phyloP scores from a whole-genome alignment of 2,888 invertebrate genomes.

The Mongoloraphidia duomilia region DNA sequence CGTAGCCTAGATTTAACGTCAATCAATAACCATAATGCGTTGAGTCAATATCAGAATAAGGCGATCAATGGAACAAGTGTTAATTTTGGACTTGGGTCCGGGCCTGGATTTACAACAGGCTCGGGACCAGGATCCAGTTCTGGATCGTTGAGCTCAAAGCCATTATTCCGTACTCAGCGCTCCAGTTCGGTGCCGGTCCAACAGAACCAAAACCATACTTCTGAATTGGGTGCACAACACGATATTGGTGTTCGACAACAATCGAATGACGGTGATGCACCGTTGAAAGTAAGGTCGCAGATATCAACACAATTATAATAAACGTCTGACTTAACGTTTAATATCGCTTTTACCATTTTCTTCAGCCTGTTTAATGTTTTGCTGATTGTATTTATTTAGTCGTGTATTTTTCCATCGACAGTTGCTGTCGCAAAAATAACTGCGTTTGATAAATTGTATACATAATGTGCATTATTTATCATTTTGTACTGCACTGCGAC shows the following conservation, averaged over 20 bases:
- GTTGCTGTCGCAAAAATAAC: too few relatives aligned
- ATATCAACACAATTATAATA: background rate
- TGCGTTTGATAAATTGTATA: too few relatives aligned
- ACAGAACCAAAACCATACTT: constrained; percentile 19
- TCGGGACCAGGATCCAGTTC: constrained; percentile 23
- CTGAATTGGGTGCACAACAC: too few relatives aligned
- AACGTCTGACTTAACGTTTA: constrained; percentile 2
- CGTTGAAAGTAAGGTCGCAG: background rate
- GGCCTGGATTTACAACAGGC: constrained; percentile 28
- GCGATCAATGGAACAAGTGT: too few relatives aligned
- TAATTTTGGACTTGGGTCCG: constrained; percentile 3
- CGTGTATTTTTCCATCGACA: too few relatives aligned
- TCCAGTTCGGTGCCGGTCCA: constrained; percentile 46
- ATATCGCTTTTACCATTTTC: constrained; percentile 14
- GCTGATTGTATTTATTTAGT: constrained; percentile 23
- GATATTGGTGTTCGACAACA: too few relatives aligned
- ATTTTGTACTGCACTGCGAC: too few relatives aligned
- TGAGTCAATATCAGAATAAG: too few relatives aligned
- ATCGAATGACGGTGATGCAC: too few relatives aligned
- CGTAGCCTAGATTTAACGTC: constrained; percentile 34
- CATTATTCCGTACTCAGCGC: constrained; percentile 44
- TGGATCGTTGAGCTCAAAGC: constrained; percentile 28
- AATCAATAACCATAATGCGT: background rate
- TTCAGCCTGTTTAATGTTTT: constrained; percentile 26
- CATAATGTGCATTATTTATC: too few relatives aligned